phyloP scores from a whole-genome alignment of 35 echinoderm and acorn worm species.

The Chiridota heheva region DNA sequence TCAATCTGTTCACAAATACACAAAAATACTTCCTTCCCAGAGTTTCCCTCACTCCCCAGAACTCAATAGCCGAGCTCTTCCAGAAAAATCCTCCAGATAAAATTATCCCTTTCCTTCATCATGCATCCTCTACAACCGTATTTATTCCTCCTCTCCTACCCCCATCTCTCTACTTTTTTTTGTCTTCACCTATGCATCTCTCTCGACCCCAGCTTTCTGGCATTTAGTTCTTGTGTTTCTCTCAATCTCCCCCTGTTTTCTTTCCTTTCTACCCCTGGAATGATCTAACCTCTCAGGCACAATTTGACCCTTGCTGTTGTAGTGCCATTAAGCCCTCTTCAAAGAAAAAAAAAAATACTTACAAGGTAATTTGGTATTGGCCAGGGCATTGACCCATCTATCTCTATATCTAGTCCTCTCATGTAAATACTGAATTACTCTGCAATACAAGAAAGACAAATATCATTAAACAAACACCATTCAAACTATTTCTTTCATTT shows the following conservation, averaged over 20 bases:
- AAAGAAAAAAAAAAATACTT: constrained; percentile 20
- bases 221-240: not conserved
- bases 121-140: no score
- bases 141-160: no score
- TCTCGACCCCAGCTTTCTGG: not conserved
- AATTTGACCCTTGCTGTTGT: no score
- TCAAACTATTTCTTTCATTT: not conserved
- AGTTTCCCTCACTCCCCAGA: no score
- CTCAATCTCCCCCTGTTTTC: not conserved
- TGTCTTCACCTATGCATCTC: not conserved
- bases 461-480: not conserved
- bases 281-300: not conserved
- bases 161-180: not conserved
- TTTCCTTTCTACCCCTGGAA: not conserved
- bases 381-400: constrained; percentile 85
- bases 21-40: no score
- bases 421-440: constrained; percentile 82
- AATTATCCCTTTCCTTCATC: no score
- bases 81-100: no score
- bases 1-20: no score
- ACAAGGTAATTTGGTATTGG: constrained; percentile 83
- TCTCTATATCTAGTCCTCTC: constrained; percentile 85
- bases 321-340: not conserved
- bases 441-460: constrained; percentile 26
- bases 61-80: no score